These are phyloP conservation scores for Philotrypesis tridentata DNA, from an alignment of 1,140 invertebrate species.

Conservation along the genomic window DNA sequence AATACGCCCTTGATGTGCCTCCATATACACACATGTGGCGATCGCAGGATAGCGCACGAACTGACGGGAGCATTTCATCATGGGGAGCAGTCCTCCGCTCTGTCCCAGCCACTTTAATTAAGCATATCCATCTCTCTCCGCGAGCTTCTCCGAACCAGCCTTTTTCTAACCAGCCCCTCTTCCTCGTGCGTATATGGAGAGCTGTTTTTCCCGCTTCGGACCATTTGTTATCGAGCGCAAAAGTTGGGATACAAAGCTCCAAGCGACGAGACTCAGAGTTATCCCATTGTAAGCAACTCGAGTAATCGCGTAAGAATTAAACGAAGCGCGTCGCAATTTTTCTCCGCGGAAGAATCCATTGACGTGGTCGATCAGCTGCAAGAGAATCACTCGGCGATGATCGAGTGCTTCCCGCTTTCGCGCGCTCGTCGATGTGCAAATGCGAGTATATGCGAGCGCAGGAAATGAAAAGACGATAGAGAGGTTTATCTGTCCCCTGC, in stretches of 20 bases:
- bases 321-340: too few relatives aligned
- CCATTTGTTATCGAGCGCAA: too few relatives aligned
- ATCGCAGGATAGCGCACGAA: not conserved
- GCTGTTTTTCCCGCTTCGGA: too few relatives aligned
- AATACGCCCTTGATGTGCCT: not conserved
- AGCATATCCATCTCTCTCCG: not conserved
- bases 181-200: not conserved
- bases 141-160: too few relatives aligned
- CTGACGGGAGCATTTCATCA: not conserved
- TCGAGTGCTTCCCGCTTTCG: not conserved
- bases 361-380: not conserved
- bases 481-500: not conserved
- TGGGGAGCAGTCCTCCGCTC: not conserved
- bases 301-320: too few relatives aligned
- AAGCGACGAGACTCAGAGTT: too few relatives aligned
- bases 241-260: too few relatives aligned
- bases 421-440: too few relatives aligned
- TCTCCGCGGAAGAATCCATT: not conserved
- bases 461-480: constrained; percentile 25
- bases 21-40: too few relatives aligned
- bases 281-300: too few relatives aligned
- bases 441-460: too few relatives aligned
- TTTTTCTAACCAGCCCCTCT: not conserved
- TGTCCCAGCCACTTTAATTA: not conserved
- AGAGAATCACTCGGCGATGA: not conserved